Conservation (phyloP, 2,797 vertebrate genomes). For the Telmatherina bonti region DNA sequence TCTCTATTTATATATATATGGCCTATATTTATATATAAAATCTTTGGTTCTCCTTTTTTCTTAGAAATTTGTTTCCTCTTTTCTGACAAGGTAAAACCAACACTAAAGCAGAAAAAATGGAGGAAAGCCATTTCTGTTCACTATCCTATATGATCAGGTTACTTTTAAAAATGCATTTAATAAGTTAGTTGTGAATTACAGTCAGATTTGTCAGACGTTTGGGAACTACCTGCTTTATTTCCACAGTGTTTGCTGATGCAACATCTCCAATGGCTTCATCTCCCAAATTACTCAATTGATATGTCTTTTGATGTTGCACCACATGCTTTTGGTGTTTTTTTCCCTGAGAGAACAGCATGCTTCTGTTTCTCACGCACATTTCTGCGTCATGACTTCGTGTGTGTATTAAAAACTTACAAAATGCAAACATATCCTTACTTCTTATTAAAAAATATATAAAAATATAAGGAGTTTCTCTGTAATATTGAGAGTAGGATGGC, state of each 20-base stretch:
- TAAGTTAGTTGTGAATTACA: not conserved
- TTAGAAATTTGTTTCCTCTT: slow-evolving; percentile 56
- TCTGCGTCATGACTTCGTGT: slow-evolving; percentile 2
- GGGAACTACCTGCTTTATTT: slow-evolving; percentile 46
- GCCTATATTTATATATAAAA: slow-evolving; percentile 21
- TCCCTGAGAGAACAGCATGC: not conserved
- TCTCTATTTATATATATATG: slow-evolving; percentile 20
- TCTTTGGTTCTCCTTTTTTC: slow-evolving; percentile 41
- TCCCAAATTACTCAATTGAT: slow-evolving; percentile 23
- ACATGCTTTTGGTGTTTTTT: slow-evolving; percentile 15
- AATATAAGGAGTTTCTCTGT: slow-evolving; percentile 3
- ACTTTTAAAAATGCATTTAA: not conserved
- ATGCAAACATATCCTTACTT: not conserved
- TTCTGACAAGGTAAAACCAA: slow-evolving; percentile 36
- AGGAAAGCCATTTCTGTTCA: not conserved
- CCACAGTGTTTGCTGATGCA: slow-evolving; percentile 41
- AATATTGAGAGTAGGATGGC: too few relatives aligned
- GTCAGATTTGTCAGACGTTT: slow-evolving; percentile 9
- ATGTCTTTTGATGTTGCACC: slow-evolving; percentile 5
- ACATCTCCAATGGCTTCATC: slow-evolving; percentile 12
- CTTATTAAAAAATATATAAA: not conserved
- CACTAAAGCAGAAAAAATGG: not conserved
- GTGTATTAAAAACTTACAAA: not conserved
- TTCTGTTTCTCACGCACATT: not conserved
- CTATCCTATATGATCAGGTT: not conserved